phyloP scores from a whole-genome alignment of 2,888 invertebrate species.

The Eupithecia inturbata region DNA sequence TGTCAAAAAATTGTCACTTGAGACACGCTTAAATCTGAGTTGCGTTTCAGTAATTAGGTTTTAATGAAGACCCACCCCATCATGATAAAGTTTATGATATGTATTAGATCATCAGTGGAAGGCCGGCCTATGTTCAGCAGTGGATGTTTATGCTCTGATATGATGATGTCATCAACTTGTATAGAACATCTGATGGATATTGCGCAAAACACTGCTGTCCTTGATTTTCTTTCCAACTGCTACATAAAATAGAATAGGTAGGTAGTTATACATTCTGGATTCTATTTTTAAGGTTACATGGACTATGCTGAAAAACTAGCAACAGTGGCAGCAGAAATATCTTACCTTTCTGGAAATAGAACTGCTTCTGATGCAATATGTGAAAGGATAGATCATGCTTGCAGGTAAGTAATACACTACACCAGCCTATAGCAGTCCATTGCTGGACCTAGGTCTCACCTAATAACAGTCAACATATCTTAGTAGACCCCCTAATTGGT shows the following conservation, averaged over 20 bases:
- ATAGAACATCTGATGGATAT: neutral
- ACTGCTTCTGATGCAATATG: constrained; percentile 82
- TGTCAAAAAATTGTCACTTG: too few species aligned
- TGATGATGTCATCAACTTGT: neutral
- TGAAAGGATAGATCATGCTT: constrained; percentile 78
- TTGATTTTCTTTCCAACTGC: neutral
- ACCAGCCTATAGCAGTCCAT: neutral
- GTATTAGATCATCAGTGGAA: too few species aligned
- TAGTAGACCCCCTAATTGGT: too few species aligned
- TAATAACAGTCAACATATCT: neutral
- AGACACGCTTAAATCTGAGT: too few species aligned
- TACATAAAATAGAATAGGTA: neutral
- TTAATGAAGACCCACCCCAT: too few species aligned
- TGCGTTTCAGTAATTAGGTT: too few species aligned
- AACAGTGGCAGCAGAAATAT: constrained; percentile 81
- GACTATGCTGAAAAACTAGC: constrained; percentile 84
- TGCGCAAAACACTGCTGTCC: too few species aligned
- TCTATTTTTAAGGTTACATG: constrained; percentile 71
- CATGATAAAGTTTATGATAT: too few species aligned
- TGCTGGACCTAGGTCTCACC: neutral
- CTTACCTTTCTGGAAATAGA: constrained; percentile 81
- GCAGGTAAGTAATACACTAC: constrained; percentile 62
- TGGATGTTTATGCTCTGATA: too few species aligned
- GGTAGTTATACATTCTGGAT: neutral
- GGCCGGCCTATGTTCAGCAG: too few species aligned